Evolutionary conservation across 2,888 invertebrate species (phyloP), one percentile per base, ranked within the genome.

Genomic region (Tenthredo scrophulariae): DNA sequence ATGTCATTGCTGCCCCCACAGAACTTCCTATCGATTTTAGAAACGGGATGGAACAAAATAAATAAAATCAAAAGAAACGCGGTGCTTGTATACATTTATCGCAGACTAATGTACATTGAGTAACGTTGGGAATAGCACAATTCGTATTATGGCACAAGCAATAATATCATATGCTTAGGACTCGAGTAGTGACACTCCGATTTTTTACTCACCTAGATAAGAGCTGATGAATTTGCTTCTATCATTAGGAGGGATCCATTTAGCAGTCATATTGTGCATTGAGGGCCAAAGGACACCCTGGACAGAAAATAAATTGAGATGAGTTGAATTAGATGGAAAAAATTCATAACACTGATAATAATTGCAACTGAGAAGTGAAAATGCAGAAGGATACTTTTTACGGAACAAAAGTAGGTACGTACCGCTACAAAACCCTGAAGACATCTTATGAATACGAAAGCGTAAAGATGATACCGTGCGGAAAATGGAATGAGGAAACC

Each of bases 211-310:
- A 92, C 95, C 95, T 87, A 95, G 90, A 89, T 95, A 95, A 65
- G 96, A 94, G 50, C 95, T 96, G 2, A 96, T 95, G 87, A 96
- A 96, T 92, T 96, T 96, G 89, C 97, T 96, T 84, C 97, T 94
- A 91, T 98, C 97, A 87, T 96, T 94, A 0, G 97, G 96, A 18
- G 97, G 97, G 84, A 97, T 97, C 97, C 97, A 97, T 88, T 96
- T 95, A 0, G 97, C 96, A 87, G 97, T 96, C 94, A 97, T 94
- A 37, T 96, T 94, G 91, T 97, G 97, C 96, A 97, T 97, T 3
- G 97, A 95, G 2, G 97, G 97, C 95, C 97, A 97, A 5, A 95
- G 94, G 37, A 96, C 94, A 4, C 96, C 96, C 96, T 96, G 85
- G 72, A 91, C 88, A 82, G 86, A 87, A 84, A 85, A 50, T 0